Conservation (phyloP, 2,888 invertebrate genomes). For the Apamea monoglypha region DNA sequence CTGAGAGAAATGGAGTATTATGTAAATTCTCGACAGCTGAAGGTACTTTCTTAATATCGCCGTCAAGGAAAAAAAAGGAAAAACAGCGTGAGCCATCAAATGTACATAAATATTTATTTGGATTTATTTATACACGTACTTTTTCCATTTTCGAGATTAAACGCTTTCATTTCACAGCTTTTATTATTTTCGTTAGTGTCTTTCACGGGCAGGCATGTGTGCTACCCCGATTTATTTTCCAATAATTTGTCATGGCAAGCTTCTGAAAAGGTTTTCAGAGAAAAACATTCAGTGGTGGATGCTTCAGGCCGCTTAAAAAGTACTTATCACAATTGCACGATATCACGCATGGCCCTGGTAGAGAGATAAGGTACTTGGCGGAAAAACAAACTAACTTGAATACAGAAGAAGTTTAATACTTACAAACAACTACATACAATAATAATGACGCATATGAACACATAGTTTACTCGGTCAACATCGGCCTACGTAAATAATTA, state of each 20-base stretch:
- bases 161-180: conserved; percentile 9
- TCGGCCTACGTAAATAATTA: conserved; percentile 23
- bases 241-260: background rate
- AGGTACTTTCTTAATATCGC: conserved; percentile 43
- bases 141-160: conserved; percentile 50
- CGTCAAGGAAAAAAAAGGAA: conserved; percentile 46
- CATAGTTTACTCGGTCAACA: conserved; percentile 44
- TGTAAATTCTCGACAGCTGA: conserved; percentile 56
- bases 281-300: background rate
- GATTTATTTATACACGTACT: conserved; percentile 34
- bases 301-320: background rate
- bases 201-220: background rate
- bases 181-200: background rate
- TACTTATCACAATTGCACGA: conserved; percentile 23
- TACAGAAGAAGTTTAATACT: conserved; percentile 43
- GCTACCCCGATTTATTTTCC: conserved; percentile 17
- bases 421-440: conserved; percentile 17
- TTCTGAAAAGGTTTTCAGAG: background rate
- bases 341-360: conserved; percentile 26
- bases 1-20: conserved; percentile 50
- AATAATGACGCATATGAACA: conserved; percentile 40
- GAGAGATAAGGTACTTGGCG: conserved; percentile 33
- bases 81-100: conserved; percentile 43
- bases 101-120: conserved; percentile 57
- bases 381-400: conserved; percentile 44